phyloP scores from a whole-genome alignment of 2,888 invertebrate species.

The Cyclophora albipunctata region DNA sequence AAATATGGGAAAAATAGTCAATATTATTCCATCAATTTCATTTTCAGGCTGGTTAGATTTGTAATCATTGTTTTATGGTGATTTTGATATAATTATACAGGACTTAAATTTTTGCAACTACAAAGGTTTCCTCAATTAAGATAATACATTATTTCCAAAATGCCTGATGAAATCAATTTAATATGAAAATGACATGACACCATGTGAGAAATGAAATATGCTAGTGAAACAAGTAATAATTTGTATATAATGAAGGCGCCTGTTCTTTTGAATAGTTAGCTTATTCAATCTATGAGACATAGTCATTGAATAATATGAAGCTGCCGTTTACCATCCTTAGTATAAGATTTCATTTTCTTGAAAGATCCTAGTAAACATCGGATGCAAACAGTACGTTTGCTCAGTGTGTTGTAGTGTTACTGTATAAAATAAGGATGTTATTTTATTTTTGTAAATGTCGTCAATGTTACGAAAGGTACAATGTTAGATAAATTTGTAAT shows the following conservation, averaged over 20 bases:
- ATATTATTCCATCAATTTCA: no score
- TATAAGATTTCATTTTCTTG: conserved; percentile 12
- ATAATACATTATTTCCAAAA: no score
- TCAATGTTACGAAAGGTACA: conserved; percentile 65
- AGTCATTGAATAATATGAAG: conserved; percentile 10
- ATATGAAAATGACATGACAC: conserved; percentile 12
- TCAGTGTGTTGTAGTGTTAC: conserved; percentile 62
- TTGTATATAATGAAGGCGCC: conserved; percentile 38
- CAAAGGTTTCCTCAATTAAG: no score
- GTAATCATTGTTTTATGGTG: no score
- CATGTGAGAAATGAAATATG: conserved; percentile 10
- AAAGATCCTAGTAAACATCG: conserved; percentile 8
- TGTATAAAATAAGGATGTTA: conserved; percentile 58
- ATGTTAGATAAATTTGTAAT: conserved; percentile 61
- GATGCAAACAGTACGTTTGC: conserved; percentile 46
- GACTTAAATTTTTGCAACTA: no score
- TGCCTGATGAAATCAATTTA: neutral
- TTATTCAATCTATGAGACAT: conserved; percentile 7
- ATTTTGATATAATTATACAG: no score
- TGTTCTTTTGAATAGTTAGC: conserved; percentile 17
- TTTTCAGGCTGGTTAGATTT: no score
- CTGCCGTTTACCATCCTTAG: conserved; percentile 6
- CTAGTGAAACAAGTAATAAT: conserved; percentile 15
- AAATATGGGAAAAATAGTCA: neutral
- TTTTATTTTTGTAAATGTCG: conserved; percentile 67